Evolutionary conservation across 2,888 invertebrate species (phyloP), one percentile per base, ranked within the genome.

Genomic region (Amphipoea oculea): DNA sequence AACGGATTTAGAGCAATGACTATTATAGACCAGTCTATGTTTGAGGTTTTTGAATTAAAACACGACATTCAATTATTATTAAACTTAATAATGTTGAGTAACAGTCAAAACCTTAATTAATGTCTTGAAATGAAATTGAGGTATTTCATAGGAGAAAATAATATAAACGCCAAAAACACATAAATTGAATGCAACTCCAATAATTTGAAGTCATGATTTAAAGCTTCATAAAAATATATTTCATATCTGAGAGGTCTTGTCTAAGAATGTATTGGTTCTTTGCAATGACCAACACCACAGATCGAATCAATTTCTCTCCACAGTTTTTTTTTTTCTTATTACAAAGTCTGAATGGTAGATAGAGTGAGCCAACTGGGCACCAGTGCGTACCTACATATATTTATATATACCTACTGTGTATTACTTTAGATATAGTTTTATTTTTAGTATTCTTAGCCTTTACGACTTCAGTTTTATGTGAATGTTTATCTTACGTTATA

Each of bases 261-360:
- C 92, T 92, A 84, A 76, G 74, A 74, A 45, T 66, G 78, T 72
- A 48, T 87, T 89, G 79, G 82, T 78, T 92, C 92, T 93, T 86
- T 74, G 68, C 60, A 76, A 79, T 86, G 80, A 86, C 87, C 86
- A 90, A 89, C 89, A 88, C 91, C 88, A 91, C 86, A 91, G 86
- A 92, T 92, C 92, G 92, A 93, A 95, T 95, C 94, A 95, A 95
- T 95, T 94, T 94, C 94, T 92, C 91, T 94, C 88, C 83, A 89
- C 88, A 85, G 83, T 84, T 90, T 85, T 92, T 93, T 93, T 62
- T 92, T 92, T 92, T 92, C 88, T 92, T 92, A 88, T 92, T 91
- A 89, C 84, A 84, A 86, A 88, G 90, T 90, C 89, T 89, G 90
- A 93, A 89, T 92, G 83, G 86, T 83, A 85, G 89, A 91, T 89